These are phyloP conservation scores for Gymnothorax reevesii DNA, from an alignment of 2,797 vertebrate genomes.

Conservation along the genomic window DNA sequence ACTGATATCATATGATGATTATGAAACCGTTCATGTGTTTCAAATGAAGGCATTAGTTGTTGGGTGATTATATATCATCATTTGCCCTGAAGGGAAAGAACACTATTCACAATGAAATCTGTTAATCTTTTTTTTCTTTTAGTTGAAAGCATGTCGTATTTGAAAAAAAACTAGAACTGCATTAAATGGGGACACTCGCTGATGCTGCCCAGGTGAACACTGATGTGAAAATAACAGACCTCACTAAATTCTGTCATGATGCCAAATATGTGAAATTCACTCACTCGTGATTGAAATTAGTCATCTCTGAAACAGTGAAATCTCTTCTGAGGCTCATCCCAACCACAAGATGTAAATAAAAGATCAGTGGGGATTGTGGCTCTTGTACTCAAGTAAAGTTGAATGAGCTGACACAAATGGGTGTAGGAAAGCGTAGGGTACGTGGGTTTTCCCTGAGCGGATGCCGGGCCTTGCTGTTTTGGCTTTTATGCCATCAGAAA, in stretches of 20 bases:
- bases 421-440: neutral
- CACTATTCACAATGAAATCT: neutral
- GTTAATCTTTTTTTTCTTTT: no score
- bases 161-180: neutral
- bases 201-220: neutral
- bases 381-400: neutral
- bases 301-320: neutral
- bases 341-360: neutral
- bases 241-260: neutral
- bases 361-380: neutral
- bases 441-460: neutral
- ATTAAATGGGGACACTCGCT: neutral
- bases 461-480: neutral
- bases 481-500: conserved; percentile 14
- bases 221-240: neutral
- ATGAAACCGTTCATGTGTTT: neutral
- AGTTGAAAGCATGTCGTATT: no score
- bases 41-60: neutral
- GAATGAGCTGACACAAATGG: neutral
- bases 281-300: conserved; percentile 1
- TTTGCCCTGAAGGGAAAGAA: no score
- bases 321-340: neutral
- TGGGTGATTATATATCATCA: neutral
- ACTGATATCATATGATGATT: neutral
- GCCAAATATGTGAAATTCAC: neutral